These are phyloP conservation scores for Drosophila siamana DNA, from an alignment of 2,888 invertebrate species.

Conservation along the genomic window DNA sequence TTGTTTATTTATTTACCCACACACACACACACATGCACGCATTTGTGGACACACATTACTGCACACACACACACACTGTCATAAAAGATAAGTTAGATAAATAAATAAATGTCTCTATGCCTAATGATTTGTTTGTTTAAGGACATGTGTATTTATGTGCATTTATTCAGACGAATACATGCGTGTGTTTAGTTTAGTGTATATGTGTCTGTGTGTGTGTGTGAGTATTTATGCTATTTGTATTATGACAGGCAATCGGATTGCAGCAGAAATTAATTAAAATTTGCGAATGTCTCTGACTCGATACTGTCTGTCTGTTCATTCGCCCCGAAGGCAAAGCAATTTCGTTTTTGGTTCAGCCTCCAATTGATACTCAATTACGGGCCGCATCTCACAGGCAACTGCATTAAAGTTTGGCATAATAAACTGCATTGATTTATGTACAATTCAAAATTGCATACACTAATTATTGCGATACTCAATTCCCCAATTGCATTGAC, in stretches of 20 bases:
- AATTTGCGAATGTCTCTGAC: slow-evolving; percentile 51
- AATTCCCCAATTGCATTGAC: slow-evolving; percentile 4
- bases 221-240: slow-evolving; percentile 49
- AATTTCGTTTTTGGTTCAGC: slow-evolving; percentile 1
- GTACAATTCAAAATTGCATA: background rate
- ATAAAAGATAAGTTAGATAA: slow-evolving; percentile 49
- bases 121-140: slow-evolving; percentile 61
- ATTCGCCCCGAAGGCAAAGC: slow-evolving; percentile 33
- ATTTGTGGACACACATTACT: background rate
- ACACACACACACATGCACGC: background rate
- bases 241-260: slow-evolving; percentile 69
- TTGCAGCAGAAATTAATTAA: slow-evolving; percentile 74
- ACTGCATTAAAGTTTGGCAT: slow-evolving; percentile 11
- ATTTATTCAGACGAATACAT: slow-evolving; percentile 1
- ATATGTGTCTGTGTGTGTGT: slow-evolving; percentile 8
- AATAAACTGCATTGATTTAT: slow-evolving; percentile 17
- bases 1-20: slow-evolving; percentile 53
- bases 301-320: slow-evolving; percentile 14
- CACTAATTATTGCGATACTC: background rate
- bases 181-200: background rate
- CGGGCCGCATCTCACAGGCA: background rate
- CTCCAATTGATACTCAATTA: slow-evolving; percentile 7
- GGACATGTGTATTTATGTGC: slow-evolving; percentile 35
- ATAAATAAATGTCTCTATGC: slow-evolving; percentile 48
- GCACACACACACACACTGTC: slow-evolving; percentile 1